Evolutionary conservation across 2,888 invertebrate species (phyloP), one percentile per base, ranked within the genome.

Genomic region (Ophonus ardosiacus): DNA sequence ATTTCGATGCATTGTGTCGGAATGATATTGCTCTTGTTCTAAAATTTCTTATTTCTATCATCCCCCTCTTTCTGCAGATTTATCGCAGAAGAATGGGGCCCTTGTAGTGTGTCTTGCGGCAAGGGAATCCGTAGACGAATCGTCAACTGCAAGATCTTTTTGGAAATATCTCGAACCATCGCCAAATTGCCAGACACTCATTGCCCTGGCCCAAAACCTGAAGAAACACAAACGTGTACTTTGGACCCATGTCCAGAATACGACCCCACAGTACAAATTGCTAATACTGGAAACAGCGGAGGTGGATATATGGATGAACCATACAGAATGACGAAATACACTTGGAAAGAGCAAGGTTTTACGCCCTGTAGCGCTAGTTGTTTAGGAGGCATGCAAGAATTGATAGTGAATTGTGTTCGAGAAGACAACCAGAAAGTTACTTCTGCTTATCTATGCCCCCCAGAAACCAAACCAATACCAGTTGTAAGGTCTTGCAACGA

Each of bases 361-460:
- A 97, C 97, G 0, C 96, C 97, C 86, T 99, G 99, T 92, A 98
- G 97, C 89, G 97, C 97, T 0, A 97, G 97, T 7, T 99, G 99
- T 90, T 93, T 98, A 0, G 98, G 98, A 87, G 96, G 97, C 89
- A 95, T 95, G 1, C 94, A 98, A 93, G 97, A 98, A 90, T 93
- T 97, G 56, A 96, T 98, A 87, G 96, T 98, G 81, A 96, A 96
- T 89, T 98, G 98, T 89, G 95, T 98, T 0, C 93, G 97, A 86
- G 97, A 97, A 88, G 96, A 96, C 89, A 97, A 96, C 85, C 95
- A 96, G 8, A 96, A 96, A 88, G 96, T 97, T 2, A 97, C 98
- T 0, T 97, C 96, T 6, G 97, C 97, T 0, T 96, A 96, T 89
- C 93, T 97, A 90, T 98, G 98, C 88, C 95, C 97, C 43, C 95